These are phyloP conservation scores for Microtus montanus DNA, from an alignment of 2,113 vertebrate species.

Conservation along the genomic window DNA sequence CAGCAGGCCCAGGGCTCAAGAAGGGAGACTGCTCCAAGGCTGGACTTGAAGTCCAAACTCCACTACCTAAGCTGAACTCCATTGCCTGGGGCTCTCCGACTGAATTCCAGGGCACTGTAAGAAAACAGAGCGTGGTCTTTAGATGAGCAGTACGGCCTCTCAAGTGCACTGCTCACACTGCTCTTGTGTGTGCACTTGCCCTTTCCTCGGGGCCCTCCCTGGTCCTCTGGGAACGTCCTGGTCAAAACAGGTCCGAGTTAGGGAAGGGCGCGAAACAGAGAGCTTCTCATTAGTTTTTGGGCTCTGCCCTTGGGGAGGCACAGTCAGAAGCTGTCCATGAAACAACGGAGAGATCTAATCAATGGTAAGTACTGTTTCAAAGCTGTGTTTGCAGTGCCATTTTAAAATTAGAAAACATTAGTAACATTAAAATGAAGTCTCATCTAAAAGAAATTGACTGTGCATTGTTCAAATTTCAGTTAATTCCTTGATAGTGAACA, in stretches of 20 bases:
- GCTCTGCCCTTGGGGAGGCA: not conserved
- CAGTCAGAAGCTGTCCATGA: conserved; percentile 42
- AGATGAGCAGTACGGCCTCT: not conserved
- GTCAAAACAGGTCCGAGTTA: conserved; percentile 31
- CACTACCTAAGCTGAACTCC: not conserved
- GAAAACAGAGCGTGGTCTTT: not conserved
- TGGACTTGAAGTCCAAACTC: not conserved
- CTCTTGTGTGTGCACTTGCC: not conserved
- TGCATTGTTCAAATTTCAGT: conserved; percentile 54
- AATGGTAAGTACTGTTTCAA: conserved; percentile 54
- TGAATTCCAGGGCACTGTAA: not conserved
- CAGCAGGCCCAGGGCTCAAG: not conserved
- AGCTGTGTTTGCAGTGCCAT: conserved; percentile 25
- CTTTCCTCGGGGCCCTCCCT: not conserved
- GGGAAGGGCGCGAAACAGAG: not conserved
- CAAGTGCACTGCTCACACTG: not conserved
- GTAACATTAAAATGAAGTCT: conserved; percentile 54
- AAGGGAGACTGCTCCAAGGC: not conserved
- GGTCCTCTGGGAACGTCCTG: not conserved
- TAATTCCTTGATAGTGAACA: conserved; percentile 40
- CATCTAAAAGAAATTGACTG: conserved; percentile 32
- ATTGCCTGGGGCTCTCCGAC: not conserved
- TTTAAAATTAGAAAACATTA: conserved; percentile 58
- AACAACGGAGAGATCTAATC: conserved; percentile 53
- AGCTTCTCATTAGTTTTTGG: conserved; percentile 13